Conservation (phyloP, 2,888 invertebrate genomes). For the Serrognathus titanus region DNA sequence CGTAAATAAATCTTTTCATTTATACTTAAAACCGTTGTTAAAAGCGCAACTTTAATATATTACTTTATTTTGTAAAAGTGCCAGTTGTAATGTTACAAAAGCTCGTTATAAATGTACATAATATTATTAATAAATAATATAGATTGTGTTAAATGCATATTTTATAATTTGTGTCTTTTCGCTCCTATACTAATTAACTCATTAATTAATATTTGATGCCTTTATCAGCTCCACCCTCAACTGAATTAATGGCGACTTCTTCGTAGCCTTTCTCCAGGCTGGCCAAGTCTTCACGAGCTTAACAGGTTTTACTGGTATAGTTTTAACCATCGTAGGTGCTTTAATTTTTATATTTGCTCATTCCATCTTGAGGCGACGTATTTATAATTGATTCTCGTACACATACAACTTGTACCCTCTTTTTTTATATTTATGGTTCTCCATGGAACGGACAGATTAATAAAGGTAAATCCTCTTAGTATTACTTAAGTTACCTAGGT, state of each 20-base stretch:
- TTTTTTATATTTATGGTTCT: slow-evolving; percentile 55
- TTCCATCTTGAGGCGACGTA: slow-evolving; percentile 51
- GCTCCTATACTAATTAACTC: slow-evolving; percentile 20
- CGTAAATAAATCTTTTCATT: slow-evolving; percentile 71
- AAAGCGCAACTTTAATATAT: slow-evolving; percentile 64
- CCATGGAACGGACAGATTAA: slow-evolving; percentile 58
- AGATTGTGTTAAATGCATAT: too few relatives aligned
- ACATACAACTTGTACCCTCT: slow-evolving; percentile 57
- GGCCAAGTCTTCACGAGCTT: slow-evolving; percentile 79
- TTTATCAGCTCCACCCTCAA: slow-evolving; percentile 49
- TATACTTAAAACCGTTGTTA: slow-evolving; percentile 75
- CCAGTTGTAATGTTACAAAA: too few relatives aligned
- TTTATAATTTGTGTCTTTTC: too few relatives aligned
- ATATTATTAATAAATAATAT: too few relatives aligned
- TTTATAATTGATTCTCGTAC: slow-evolving; percentile 59
- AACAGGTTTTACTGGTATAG: slow-evolving; percentile 59
- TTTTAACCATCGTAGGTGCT: slow-evolving; percentile 52
- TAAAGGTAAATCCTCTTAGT: slow-evolving; percentile 46
- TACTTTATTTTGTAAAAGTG: too few relatives aligned
- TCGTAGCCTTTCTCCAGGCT: slow-evolving; percentile 78
- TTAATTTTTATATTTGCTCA: slow-evolving; percentile 58
- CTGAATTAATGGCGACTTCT: slow-evolving; percentile 82
- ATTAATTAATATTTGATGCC: slow-evolving; percentile 21
- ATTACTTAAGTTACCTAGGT: too few relatives aligned
- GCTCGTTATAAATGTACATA: too few relatives aligned